These are phyloP conservation scores for Todiramphus saurophagus DNA, from an alignment of 2,113 vertebrate genomes.

Conservation along the genomic window DNA sequence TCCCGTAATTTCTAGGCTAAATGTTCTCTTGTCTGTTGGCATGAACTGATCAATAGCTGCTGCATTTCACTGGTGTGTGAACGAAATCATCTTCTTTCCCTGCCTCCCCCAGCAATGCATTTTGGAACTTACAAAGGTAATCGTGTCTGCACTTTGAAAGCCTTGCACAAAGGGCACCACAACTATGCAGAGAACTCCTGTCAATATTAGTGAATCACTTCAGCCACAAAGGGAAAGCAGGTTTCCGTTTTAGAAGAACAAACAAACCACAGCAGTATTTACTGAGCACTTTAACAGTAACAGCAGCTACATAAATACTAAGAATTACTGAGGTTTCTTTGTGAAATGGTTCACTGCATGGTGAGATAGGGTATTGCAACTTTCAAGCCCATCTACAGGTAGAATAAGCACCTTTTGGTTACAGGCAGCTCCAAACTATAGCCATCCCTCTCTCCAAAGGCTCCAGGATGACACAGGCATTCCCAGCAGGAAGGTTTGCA, in stretches of 20 bases:
- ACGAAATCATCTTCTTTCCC: neutral
- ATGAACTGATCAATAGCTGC: neutral
- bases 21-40: neutral
- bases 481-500: neutral
- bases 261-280: conserved; percentile 7
- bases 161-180: neutral
- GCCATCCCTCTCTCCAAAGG: neutral
- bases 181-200: neutral
- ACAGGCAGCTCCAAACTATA: neutral
- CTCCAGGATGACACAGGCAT: neutral
- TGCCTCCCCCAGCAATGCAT: neutral
- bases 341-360: conserved; percentile 37
- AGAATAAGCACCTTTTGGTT: conserved; percentile 43
- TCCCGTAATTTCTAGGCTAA: neutral
- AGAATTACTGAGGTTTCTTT: conserved; percentile 27
- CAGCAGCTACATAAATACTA: neutral
- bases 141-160: neutral
- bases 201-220: conserved; percentile 5
- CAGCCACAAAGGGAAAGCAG: neutral
- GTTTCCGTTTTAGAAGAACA: neutral
- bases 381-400: neutral
- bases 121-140: neutral
- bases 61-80: neutral
- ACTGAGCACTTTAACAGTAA: neutral
- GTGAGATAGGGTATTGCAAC: conserved; percentile 3